Evolutionary conservation across 2,888 invertebrate species (phyloP).

Genomic region (Girardia tigrina): DNA sequence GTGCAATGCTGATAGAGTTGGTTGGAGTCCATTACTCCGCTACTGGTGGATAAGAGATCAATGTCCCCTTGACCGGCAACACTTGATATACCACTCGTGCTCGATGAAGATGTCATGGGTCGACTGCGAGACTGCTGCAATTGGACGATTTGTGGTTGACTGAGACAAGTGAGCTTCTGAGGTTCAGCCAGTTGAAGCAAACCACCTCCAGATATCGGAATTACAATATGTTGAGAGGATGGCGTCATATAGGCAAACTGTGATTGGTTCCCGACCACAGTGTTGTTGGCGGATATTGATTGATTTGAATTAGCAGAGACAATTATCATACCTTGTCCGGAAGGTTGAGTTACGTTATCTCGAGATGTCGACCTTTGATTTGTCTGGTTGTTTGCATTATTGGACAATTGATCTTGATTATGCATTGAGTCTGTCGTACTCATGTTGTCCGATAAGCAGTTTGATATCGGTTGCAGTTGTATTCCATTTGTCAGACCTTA

Average conservation of each 20-base stretch:
- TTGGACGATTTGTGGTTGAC: conserved; percentile 19
- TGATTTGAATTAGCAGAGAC: not conserved
- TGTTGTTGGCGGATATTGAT: not conserved
- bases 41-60: conserved; percentile 1
- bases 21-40: not conserved
- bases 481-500: not conserved
- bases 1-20: conserved; percentile 18
- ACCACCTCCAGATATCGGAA: conserved; percentile 8
- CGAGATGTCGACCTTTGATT: not conserved
- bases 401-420: not conserved
- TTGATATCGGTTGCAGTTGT: not conserved
- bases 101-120: conserved; percentile 19
- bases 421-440: not conserved
- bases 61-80: not conserved
- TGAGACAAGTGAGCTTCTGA: conserved; percentile 1
- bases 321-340: not conserved
- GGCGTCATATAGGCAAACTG: conserved; percentile 10
- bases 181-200: conserved; percentile 6
- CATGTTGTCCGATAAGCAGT: not conserved
- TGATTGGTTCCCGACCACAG: not conserved
- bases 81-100: conserved; percentile 10
- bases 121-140: not conserved
- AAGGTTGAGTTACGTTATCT: not conserved
- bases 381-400: not conserved
- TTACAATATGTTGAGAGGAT: not conserved